These are phyloP conservation scores for Cavia aperea DNA, from an alignment of 2,113 vertebrate species.

Conservation along the genomic window DNA sequence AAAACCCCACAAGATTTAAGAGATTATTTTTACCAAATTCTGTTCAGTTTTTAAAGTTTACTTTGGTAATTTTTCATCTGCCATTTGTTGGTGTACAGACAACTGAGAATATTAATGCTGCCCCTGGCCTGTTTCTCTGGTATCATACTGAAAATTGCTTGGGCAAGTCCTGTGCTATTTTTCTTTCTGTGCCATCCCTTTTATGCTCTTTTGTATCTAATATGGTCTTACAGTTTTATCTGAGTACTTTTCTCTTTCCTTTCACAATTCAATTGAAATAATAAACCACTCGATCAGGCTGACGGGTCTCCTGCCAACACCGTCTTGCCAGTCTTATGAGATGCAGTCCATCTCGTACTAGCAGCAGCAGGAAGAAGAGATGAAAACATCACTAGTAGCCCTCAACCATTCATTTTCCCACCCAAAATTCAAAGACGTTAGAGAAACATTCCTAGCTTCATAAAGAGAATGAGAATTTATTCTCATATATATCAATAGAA, in stretches of 20 bases:
- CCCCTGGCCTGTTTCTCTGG: background rate
- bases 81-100: background rate
- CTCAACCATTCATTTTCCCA: constrained; percentile 62
- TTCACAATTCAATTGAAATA: constrained; percentile 65
- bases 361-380: constrained; percentile 55
- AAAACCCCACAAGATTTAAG: background rate
- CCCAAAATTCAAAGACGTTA: constrained; percentile 42
- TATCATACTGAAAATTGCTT: constrained; percentile 35
- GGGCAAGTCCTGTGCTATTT: constrained; percentile 35
- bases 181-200: constrained; percentile 39
- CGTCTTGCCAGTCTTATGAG: constrained; percentile 61
- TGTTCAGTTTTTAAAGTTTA: constrained; percentile 15
- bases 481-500: constrained; percentile 49
- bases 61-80: constrained; percentile 14
- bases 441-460: constrained; percentile 48
- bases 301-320: constrained; percentile 58
- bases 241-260: constrained; percentile 49
- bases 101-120: background rate
- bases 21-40: constrained; percentile 27
- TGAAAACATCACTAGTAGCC: constrained; percentile 60
- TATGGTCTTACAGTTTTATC: constrained; percentile 54
- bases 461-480: constrained; percentile 59
- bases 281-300: constrained; percentile 64
- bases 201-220: constrained; percentile 54
- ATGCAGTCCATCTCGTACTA: constrained; percentile 50